Percentiles rank a stretch among this genome's conserved stretches.
These are phyloP conservation scores for Passer montanus DNA, from an alignment of 2,113 vertebrate species.

Conservation along the genomic window DNA sequence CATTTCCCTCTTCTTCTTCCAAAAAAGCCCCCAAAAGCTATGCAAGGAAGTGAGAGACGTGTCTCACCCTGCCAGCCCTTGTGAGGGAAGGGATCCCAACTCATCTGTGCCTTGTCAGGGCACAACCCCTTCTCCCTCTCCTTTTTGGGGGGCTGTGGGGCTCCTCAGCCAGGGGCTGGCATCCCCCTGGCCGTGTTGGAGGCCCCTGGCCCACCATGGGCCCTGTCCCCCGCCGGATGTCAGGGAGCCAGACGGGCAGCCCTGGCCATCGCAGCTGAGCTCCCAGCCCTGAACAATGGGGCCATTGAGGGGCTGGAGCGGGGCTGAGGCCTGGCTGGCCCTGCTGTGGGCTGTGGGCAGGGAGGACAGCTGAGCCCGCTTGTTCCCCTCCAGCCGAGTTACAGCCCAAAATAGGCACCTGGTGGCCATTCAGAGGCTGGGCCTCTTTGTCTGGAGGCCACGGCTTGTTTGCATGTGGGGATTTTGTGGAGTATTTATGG, in stretches of 20 bases:
- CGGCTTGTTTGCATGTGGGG: neutral
- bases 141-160: neutral
- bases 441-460: neutral
- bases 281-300: conserved; percentile 61
- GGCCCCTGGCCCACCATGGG: neutral
- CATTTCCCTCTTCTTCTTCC: neutral
- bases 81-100: neutral
- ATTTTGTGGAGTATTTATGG: conserved; percentile 41
- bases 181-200: neutral
- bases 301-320: conserved; percentile 65
- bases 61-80: neutral
- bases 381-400: conserved; percentile 28
- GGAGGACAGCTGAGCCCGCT: conserved; percentile 65
- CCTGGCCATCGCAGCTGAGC: neutral
- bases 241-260: conserved; percentile 39
- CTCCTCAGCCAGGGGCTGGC: neutral
- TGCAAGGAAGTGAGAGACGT: rapidly evolving
- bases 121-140: neutral
- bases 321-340: neutral
- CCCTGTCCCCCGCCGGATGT: neutral
- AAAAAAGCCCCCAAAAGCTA: neutral
- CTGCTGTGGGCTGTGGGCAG: conserved; percentile 29
- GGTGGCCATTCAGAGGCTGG: neutral
- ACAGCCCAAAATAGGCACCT: conserved; percentile 70
- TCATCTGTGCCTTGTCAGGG: rapidly evolving